Evolutionary conservation across 2,888 invertebrate genomes (phyloP).

Genomic region (Caenorhabditis japonica): DNA sequence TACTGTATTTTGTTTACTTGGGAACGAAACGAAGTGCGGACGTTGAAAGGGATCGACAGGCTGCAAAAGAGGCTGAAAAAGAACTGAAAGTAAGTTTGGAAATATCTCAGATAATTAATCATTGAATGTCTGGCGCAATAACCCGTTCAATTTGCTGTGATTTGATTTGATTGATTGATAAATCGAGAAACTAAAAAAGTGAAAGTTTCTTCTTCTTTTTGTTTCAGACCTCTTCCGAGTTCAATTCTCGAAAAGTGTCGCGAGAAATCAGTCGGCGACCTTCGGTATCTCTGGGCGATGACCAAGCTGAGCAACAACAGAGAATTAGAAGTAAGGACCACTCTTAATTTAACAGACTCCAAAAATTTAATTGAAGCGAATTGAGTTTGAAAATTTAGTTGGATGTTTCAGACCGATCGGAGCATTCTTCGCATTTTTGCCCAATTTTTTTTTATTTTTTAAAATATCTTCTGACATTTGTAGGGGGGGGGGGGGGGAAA

Average conservation of each 20-base stretch:
- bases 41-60: conserved; percentile 39
- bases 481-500: no score
- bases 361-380: no score
- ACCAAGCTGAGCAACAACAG: conserved; percentile 42
- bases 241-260: conserved; percentile 52
- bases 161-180: conserved; percentile 22
- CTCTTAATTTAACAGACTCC: not conserved
- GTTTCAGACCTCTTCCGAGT: conserved; percentile 33
- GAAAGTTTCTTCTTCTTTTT: not conserved
- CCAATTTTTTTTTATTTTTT: no score
- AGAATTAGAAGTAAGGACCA: conserved; percentile 32
- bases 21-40: conserved; percentile 56
- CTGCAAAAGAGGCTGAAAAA: conserved; percentile 37
- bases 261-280: conserved; percentile 43
- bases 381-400: no score
- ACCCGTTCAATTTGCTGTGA: conserved; percentile 21
- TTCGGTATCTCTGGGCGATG: conserved; percentile 42
- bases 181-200: not conserved
- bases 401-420: no score
- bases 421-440: no score
- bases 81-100: conserved; percentile 30
- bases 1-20: conserved; percentile 59
- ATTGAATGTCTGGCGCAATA: conserved; percentile 19
- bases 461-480: no score
- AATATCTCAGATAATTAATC: conserved; percentile 15